Conservation (phyloP, 2,888 invertebrate species). For the Graphium colonna region DNA sequence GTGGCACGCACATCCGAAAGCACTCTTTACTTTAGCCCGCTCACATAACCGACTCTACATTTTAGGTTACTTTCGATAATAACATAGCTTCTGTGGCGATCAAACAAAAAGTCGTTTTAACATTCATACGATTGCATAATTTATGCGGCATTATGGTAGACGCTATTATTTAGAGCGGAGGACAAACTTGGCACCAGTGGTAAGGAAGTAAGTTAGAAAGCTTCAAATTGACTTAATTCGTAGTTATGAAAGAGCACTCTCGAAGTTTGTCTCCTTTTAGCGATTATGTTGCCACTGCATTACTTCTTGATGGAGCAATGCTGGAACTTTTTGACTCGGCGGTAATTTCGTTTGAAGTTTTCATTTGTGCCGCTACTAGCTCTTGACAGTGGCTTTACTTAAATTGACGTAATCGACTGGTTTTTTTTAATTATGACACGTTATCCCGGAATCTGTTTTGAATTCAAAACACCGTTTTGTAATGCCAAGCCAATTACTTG, state of each 20-base stretch:
- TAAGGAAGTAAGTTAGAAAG: constrained; percentile 34
- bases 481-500: too few species aligned
- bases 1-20: constrained; percentile 11
- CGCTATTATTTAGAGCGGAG: constrained; percentile 44
- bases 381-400: too few species aligned
- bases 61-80: constrained; percentile 22
- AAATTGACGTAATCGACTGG: too few species aligned
- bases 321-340: too few species aligned
- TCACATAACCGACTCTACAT: constrained; percentile 5
- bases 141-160: constrained; percentile 43
- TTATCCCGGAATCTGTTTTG: too few species aligned
- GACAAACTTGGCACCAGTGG: constrained; percentile 37
- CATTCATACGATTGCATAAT: constrained; percentile 42
- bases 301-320: background rate
- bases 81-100: background rate
- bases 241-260: constrained; percentile 1
- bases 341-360: too few species aligned
- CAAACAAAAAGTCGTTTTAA: constrained; percentile 15
- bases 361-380: too few species aligned
- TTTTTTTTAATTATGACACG: too few species aligned
- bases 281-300: background rate
- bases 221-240: background rate
- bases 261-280: background rate
- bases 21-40: constrained; percentile 3
- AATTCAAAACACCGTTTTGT: too few species aligned